phyloP scores from a whole-genome alignment of 2,113 vertebrate genomes.

The Cichladusa arquata region DNA sequence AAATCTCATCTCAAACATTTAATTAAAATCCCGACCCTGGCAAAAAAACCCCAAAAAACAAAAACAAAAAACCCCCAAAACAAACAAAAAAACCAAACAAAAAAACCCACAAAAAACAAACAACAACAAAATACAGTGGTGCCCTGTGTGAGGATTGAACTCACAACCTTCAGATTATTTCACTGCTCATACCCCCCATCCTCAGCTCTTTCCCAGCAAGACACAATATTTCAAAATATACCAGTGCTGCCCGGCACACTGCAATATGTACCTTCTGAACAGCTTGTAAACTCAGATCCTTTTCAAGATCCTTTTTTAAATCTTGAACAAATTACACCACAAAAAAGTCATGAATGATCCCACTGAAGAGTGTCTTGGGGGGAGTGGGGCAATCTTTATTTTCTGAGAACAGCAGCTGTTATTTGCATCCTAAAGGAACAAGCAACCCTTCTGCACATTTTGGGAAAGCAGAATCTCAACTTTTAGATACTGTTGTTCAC shows the following conservation, averaged over 20 bases:
- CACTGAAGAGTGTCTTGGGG: not conserved
- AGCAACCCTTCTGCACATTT: not conserved
- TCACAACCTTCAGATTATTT: conserved; percentile 90
- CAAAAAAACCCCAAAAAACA: too few relatives aligned
- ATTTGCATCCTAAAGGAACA: not conserved
- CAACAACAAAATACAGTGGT: not conserved
- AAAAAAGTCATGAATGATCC: not conserved
- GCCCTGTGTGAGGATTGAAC: conserved; percentile 89
- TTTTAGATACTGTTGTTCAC: not conserved
- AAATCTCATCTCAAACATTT: too few relatives aligned
- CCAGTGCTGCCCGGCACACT: not conserved
- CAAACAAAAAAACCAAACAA: too few relatives aligned
- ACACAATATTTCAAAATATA: not conserved
- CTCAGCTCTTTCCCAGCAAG: not conserved
- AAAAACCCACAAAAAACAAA: too few relatives aligned
- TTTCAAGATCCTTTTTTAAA: not conserved
- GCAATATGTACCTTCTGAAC: not conserved
- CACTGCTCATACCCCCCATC: fast-evolving
- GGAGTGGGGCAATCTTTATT: not conserved
- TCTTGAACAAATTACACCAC: not conserved
- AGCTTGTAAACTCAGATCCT: not conserved
- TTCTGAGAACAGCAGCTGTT: not conserved
- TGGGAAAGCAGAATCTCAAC: fast-evolving
- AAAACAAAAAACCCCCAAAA: too few relatives aligned
- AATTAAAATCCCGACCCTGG: too few relatives aligned